A percentile compares a stretch with the other conserved stretches of the same genome.
These are phyloP conservation scores for Picathartes gymnocephalus DNA, from an alignment of 2,113 vertebrate genomes.

Conservation along the genomic window DNA sequence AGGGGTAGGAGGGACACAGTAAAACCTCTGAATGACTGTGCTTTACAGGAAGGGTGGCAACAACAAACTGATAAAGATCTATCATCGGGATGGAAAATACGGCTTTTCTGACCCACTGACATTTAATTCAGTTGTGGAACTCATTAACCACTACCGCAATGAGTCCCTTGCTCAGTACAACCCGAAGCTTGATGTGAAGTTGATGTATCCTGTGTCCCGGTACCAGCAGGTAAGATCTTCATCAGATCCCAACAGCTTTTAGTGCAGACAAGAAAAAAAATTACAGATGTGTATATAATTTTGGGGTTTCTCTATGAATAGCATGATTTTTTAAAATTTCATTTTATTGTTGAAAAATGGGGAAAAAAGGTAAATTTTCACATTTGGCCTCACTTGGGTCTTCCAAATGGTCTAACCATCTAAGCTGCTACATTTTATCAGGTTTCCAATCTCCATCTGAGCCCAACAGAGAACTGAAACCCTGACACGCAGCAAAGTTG, in stretches of 20 bases:
- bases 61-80: conserved; percentile 97
- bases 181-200: conserved; percentile 89
- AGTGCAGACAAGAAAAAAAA: neutral
- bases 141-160: conserved; percentile 92
- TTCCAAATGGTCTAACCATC: neutral
- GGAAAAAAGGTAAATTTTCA: neutral
- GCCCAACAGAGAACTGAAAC: neutral
- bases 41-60: conserved; percentile 91
- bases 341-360: neutral
- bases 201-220: conserved; percentile 88
- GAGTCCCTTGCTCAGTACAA: conserved; percentile 95
- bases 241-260: neutral
- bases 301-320: neutral
- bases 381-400: neutral
- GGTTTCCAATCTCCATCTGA: neutral
- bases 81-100: conserved; percentile 89
- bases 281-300: neutral
- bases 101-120: conserved; percentile 96
- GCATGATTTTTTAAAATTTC: neutral
- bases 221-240: conserved; percentile 83
- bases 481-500: neutral
- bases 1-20: neutral
- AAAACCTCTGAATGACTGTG: conserved; percentile 6
- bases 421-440: neutral
- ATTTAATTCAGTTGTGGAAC: conserved; percentile 91